A percentile compares a stretch with the other conserved stretches of the same genome.
phyloP scores from a whole-genome alignment of 2,113 vertebrate genomes.

The Solea solea region DNA sequence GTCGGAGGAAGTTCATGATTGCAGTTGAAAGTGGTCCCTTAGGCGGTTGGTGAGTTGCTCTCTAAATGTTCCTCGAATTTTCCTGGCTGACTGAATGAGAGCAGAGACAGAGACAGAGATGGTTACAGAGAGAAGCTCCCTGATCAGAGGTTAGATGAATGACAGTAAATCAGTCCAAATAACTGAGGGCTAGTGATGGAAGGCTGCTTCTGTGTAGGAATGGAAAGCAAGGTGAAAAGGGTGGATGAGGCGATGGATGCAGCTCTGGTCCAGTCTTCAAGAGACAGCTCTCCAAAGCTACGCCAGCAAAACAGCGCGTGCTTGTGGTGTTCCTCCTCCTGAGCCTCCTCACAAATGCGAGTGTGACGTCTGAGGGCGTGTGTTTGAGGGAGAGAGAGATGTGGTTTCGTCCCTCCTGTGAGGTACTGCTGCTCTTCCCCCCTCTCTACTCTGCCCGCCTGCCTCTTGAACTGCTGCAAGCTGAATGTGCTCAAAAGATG shows the following conservation, averaged over 20 bases:
- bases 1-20: slow-evolving; percentile 96
- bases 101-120: not conserved
- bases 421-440: slow-evolving; percentile 57
- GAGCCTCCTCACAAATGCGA: slow-evolving; percentile 59
- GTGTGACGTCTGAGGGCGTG: slow-evolving; percentile 53
- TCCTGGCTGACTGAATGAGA: slow-evolving; percentile 28
- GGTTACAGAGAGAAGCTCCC: slow-evolving; percentile 17
- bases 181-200: slow-evolving; percentile 14
- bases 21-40: slow-evolving; percentile 65
- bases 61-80: slow-evolving; percentile 8
- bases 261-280: slow-evolving; percentile 72
- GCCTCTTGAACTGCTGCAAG: slow-evolving; percentile 61
- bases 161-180: slow-evolving; percentile 48
- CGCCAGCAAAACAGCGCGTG: slow-evolving; percentile 47
- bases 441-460: slow-evolving; percentile 51
- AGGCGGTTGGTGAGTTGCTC: slow-evolving; percentile 2
- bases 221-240: slow-evolving; percentile 37
- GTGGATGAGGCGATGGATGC: slow-evolving; percentile 62
- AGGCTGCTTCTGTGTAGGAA: slow-evolving; percentile 40
- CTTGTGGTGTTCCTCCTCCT: slow-evolving; percentile 60
- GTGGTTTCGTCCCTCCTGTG: slow-evolving; percentile 64
- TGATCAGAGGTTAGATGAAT: slow-evolving; percentile 54
- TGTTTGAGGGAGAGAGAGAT: slow-evolving; percentile 37
- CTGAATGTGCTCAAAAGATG: slow-evolving; percentile 74
- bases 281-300: slow-evolving; percentile 70